These are phyloP conservation scores for Neocrepidodera transversa DNA, from an alignment of 2,888 invertebrate genomes.

Conservation along the genomic window DNA sequence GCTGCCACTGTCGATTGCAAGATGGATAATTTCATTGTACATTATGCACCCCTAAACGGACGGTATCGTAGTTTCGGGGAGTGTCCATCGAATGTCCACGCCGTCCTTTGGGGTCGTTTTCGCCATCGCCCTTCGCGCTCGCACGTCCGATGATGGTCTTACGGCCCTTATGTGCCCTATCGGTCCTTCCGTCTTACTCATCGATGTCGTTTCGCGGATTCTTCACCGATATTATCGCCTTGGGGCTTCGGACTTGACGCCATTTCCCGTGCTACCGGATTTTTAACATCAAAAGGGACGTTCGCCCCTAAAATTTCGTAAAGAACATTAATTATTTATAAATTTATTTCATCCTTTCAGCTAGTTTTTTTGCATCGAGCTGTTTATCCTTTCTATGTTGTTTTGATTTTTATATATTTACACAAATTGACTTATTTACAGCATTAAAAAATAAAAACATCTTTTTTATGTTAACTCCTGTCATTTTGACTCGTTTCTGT, in stretches of 20 bases:
- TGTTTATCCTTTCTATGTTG: no score
- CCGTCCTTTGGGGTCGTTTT: conserved; percentile 46
- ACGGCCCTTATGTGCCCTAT: conserved; percentile 24
- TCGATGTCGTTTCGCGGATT: conserved; percentile 34
- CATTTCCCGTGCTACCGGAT: conserved; percentile 16
- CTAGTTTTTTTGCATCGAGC: no score
- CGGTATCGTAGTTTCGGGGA: conserved; percentile 42
- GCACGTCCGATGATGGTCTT: conserved; percentile 28
- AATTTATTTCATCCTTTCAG: no score
- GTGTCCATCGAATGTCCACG: conserved; percentile 53
- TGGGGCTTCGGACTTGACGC: conserved; percentile 13
- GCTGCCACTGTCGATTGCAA: conserved; percentile 18
- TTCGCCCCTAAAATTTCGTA: no score
- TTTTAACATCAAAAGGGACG: background rate
- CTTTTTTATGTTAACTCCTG: no score
- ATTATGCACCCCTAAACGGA: conserved; percentile 48
- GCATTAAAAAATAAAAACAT: no score
- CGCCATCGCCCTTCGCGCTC: conserved; percentile 35
- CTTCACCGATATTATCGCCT: conserved; percentile 28
- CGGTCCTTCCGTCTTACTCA: conserved; percentile 37
- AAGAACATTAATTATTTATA: no score
- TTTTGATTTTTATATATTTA: no score
- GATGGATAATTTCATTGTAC: conserved; percentile 42
- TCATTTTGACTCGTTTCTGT: no score
- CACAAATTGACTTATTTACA: no score